Evolutionary conservation across 2,113 vertebrate genomes (phyloP).

Genomic region (Periophthalmodon schlosseri): DNA sequence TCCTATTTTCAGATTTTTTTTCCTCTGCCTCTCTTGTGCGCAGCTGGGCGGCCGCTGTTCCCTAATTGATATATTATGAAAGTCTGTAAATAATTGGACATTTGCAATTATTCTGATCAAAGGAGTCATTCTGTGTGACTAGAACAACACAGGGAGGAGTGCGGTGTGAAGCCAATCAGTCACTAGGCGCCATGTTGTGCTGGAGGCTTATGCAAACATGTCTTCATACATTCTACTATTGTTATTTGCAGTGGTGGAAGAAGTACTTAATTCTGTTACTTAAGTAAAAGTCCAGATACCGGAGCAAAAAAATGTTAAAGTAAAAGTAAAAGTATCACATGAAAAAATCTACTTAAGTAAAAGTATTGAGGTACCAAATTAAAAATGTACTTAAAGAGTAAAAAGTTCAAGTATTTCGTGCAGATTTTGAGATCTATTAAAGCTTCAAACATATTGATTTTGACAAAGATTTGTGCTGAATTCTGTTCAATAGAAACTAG

Average conservation of each 20-base stretch:
- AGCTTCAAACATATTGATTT: too few relatives aligned
- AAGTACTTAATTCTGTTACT: too few relatives aligned
- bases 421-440: too few relatives aligned
- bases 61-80: conserved; percentile 70
- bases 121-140: conserved; percentile 42
- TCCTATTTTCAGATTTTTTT: neutral
- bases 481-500: too few relatives aligned
- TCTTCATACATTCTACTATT: neutral
- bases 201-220: neutral
- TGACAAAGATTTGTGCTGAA: too few relatives aligned
- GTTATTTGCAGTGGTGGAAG: neutral
- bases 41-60: conserved; percentile 30
- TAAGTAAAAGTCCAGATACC: too few relatives aligned
- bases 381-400: too few relatives aligned
- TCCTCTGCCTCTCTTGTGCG: conserved; percentile 20
- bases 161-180: conserved; percentile 17
- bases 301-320: too few relatives aligned
- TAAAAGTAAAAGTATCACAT: too few relatives aligned
- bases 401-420: too few relatives aligned
- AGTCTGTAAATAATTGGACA: conserved; percentile 73
- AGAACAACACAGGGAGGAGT: conserved; percentile 22
- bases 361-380: too few relatives aligned
- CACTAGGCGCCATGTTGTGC: conserved; percentile 20
- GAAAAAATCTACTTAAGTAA: too few relatives aligned
- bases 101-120: conserved; percentile 71